Evolutionary conservation across 2,888 invertebrate species (phyloP).

Genomic region (Drosophila percnosoma): DNA sequence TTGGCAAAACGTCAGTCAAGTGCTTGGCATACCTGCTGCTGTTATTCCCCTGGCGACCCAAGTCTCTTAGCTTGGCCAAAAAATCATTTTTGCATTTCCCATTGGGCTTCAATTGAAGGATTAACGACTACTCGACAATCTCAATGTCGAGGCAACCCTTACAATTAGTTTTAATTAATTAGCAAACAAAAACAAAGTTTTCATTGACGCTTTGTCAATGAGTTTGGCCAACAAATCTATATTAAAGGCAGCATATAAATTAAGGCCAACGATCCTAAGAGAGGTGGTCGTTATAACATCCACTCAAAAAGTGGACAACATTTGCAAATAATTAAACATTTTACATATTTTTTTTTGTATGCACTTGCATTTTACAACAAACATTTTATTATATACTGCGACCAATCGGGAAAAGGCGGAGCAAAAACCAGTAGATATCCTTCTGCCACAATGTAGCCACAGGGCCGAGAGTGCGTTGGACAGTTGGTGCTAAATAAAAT

Average conservation of each 20-base stretch:
- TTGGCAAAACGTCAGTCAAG: slow-evolving; percentile 61
- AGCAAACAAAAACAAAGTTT: slow-evolving; percentile 63
- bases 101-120: slow-evolving; percentile 63
- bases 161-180: slow-evolving; percentile 78
- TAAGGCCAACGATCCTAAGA: slow-evolving; percentile 42
- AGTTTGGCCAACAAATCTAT: slow-evolving; percentile 63
- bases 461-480: slow-evolving; percentile 41
- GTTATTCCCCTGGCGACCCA: slow-evolving; percentile 4
- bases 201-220: slow-evolving; percentile 64
- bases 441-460: slow-evolving; percentile 46
- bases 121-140: slow-evolving; percentile 47
- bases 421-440: slow-evolving; percentile 35
- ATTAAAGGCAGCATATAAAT: slow-evolving; percentile 69
- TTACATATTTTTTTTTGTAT: slow-evolving; percentile 18
- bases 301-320: slow-evolving; percentile 53
- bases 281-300: slow-evolving; percentile 19
- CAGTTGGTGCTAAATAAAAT: slow-evolving; percentile 67
- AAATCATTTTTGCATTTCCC: slow-evolving; percentile 42
- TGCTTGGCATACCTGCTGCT: slow-evolving; percentile 33
- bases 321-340: slow-evolving; percentile 59
- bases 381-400: slow-evolving; percentile 71
- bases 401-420: slow-evolving; percentile 47
- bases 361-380: slow-evolving; percentile 48
- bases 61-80: slow-evolving; percentile 24
- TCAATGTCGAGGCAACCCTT: slow-evolving; percentile 50